phyloP scores from a whole-genome alignment of 2,888 invertebrate species.

The Holacanthella duospinosa region DNA sequence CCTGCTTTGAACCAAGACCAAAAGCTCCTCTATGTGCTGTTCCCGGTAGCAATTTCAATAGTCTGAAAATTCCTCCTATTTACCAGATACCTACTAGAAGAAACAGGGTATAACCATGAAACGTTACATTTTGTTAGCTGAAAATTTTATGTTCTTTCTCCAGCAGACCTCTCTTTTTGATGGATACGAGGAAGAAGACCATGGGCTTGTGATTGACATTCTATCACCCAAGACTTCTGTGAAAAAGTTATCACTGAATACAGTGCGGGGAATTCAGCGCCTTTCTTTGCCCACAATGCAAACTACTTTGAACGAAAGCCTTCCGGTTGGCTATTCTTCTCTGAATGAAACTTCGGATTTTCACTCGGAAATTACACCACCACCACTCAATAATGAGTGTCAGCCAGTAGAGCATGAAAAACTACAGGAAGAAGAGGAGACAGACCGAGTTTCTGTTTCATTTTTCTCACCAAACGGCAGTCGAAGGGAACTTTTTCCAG shows the following conservation, averaged over 20 bases:
- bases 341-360: neutral
- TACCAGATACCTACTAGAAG: no score
- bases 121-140: no score
- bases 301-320: neutral
- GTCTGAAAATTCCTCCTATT: no score
- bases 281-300: neutral
- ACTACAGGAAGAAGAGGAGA: neutral
- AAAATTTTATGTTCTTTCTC: neutral
- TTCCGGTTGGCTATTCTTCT: neutral
- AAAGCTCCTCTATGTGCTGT: no score
- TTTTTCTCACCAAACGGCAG: neutral
- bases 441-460: neutral
- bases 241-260: conserved; percentile 31
- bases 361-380: no score
- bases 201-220: conserved; percentile 28
- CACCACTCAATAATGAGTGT: no score
- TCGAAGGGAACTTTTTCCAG: neutral
- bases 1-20: no score
- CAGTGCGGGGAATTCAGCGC: conserved; percentile 10
- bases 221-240: conserved; percentile 31
- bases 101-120: no score
- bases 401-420: neutral
- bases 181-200: conserved; percentile 70
- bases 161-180: conserved; percentile 67
- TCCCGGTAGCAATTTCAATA: no score